phyloP scores from a whole-genome alignment of 2,113 vertebrate genomes.

The Malaclemys terrapin region DNA sequence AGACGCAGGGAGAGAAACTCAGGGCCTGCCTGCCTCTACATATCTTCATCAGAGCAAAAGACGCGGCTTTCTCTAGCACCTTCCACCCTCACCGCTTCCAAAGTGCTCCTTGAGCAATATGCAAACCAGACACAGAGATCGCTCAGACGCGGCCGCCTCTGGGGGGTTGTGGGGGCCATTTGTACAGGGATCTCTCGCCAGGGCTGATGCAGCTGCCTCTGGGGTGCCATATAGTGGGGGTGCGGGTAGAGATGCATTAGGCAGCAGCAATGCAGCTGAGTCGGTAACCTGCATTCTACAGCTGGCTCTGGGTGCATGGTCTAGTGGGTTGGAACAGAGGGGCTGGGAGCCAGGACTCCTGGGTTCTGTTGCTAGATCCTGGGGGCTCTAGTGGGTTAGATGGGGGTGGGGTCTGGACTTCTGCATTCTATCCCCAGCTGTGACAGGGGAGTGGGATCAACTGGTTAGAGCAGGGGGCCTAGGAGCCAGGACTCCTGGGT shows the following conservation, averaged over 20 bases:
- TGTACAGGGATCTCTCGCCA: background rate
- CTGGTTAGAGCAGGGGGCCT: background rate
- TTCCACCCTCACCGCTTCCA: background rate
- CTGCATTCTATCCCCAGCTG: background rate
- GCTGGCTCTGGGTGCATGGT: background rate
- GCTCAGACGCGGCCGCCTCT: background rate
- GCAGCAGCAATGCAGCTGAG: background rate
- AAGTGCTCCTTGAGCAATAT: background rate
- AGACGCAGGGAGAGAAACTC: background rate
- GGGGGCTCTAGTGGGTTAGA: no score
- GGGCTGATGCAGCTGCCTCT: background rate
- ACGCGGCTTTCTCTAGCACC: background rate
- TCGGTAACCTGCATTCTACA: background rate
- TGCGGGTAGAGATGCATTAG: background rate
- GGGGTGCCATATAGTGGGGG: background rate
- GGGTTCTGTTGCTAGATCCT: background rate
- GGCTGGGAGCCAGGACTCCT: background rate
- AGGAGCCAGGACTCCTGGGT: background rate
- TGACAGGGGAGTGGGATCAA: background rate
- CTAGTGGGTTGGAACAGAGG: background rate
- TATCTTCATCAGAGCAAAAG: background rate
- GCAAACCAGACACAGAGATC: background rate
- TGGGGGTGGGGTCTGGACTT: background rate
- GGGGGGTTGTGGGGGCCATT: background rate
- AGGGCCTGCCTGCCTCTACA: background rate